Conservation (phyloP, 2,797 vertebrate genomes). For the Muscicapa comitata region DNA sequence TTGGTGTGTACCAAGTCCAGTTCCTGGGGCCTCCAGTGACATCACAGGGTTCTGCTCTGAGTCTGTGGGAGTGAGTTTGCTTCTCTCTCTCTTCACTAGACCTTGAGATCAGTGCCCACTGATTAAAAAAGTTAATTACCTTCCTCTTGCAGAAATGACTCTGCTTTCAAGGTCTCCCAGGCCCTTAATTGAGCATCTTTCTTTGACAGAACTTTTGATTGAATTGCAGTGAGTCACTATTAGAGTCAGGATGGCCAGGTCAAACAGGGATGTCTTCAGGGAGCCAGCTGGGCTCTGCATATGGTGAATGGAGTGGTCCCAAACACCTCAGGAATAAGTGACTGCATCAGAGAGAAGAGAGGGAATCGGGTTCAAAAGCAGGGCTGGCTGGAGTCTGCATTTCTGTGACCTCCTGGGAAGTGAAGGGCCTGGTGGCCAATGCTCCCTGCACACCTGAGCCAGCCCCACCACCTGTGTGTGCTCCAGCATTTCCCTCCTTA, state of each 20-base stretch:
- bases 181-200: background rate
- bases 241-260: background rate
- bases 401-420: background rate
- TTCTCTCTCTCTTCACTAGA: background rate
- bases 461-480: background rate
- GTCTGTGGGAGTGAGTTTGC: background rate
- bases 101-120: background rate
- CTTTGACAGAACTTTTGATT: background rate
- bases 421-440: background rate
- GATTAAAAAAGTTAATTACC: constrained; percentile 43
- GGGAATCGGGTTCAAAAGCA: background rate
- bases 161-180: background rate
- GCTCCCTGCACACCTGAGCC: background rate
- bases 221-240: background rate
- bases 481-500: background rate
- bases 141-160: background rate
- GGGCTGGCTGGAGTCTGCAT: fast-evolving
- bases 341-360: background rate
- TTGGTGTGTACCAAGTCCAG: too few relatives aligned
- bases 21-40: background rate
- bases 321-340: background rate
- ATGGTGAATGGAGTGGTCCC: background rate
- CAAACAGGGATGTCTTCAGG: background rate
- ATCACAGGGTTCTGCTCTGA: fast-evolving
- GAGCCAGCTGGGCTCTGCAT: background rate